These are phyloP conservation scores for Arctopsyche grandis DNA, from an alignment of 1,140 invertebrate species.

Conservation along the genomic window DNA sequence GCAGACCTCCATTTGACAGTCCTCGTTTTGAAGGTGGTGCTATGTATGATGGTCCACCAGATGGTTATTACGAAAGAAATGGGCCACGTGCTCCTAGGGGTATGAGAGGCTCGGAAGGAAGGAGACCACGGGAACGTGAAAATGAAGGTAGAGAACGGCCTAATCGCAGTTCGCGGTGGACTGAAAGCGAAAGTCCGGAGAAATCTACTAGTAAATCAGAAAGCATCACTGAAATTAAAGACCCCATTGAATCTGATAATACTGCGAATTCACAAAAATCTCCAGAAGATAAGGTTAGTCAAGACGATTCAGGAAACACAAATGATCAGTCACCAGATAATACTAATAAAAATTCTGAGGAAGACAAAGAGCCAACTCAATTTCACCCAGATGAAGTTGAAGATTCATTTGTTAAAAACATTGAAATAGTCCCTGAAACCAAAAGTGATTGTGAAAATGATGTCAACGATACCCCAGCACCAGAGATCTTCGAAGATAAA, in stretches of 20 bases:
- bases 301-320: constrained; percentile 1
- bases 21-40: constrained; percentile 54
- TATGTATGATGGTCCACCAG: constrained; percentile 57
- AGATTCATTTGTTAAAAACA: too few species aligned
- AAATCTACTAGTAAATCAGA: constrained; percentile 27
- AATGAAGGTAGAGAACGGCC: constrained; percentile 51
- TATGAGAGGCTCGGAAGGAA: constrained; percentile 60
- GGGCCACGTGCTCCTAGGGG: constrained; percentile 59
- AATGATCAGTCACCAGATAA: not conserved
- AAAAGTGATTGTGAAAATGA: not conserved
- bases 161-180: constrained; percentile 46
- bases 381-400: too few species aligned
- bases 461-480: not conserved
- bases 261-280: not conserved
- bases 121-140: constrained; percentile 57
- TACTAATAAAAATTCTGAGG: not conserved
- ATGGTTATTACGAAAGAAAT: constrained; percentile 61
- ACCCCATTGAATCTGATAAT: constrained; percentile 16
- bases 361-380: not conserved
- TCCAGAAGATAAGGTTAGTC: not conserved
- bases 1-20: constrained; percentile 55
- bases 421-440: constrained; percentile 16
- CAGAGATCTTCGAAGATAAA: not conserved
- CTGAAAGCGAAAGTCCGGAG: constrained; percentile 43
- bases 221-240: constrained; percentile 34